A percentile compares a stretch with the other conserved stretches of the same genome.
These are phyloP conservation scores for Empis stercorea DNA, from an alignment of 2,888 invertebrate species.

Conservation along the genomic window DNA sequence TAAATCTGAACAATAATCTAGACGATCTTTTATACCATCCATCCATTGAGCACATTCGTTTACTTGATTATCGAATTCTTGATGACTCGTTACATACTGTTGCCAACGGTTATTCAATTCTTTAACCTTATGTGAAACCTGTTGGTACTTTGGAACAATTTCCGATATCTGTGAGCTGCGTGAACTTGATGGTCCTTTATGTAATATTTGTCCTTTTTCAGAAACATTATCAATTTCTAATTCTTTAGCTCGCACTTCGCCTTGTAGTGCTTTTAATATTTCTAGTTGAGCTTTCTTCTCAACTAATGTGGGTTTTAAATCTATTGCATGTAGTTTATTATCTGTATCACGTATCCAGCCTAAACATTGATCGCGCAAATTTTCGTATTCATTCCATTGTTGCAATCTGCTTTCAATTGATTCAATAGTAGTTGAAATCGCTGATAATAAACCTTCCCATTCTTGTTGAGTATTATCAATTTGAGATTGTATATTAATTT, in stretches of 20 bases:
- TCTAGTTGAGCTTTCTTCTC: slow-evolving; percentile 81
- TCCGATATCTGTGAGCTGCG: slow-evolving; percentile 78
- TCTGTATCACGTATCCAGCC: slow-evolving; percentile 83
- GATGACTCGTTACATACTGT: slow-evolving; percentile 75
- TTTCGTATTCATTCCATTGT: slow-evolving; percentile 87
- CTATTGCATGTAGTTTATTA: slow-evolving; percentile 73
- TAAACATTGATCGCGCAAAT: slow-evolving; percentile 69
- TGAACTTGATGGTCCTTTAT: slow-evolving; percentile 58
- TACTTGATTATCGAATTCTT: slow-evolving; percentile 72
- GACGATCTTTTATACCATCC: slow-evolving; percentile 63
- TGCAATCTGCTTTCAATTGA: slow-evolving; percentile 69
- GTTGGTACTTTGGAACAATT: slow-evolving; percentile 83
- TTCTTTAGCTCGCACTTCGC: slow-evolving; percentile 81
- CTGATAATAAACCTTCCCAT: slow-evolving; percentile 71
- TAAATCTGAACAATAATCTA: slow-evolving; percentile 77
- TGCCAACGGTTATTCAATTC: slow-evolving; percentile 86
- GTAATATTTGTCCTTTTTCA: slow-evolving; percentile 75
- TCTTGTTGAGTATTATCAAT: slow-evolving; percentile 80
- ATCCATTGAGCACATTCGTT: slow-evolving; percentile 75
- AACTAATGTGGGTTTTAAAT: slow-evolving; percentile 64
- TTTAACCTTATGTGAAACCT: slow-evolving; percentile 79
- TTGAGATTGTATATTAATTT: slow-evolving; percentile 73
- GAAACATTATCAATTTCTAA: slow-evolving; percentile 86
- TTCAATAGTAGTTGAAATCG: slow-evolving; percentile 64
- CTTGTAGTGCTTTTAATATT: slow-evolving; percentile 63